Percentiles rank a stretch among this genome's conserved stretches.
Evolutionary conservation across 92 coral and sea anemone genomes (phyloP).

Genomic region (Zoanthus gigantus): DNA sequence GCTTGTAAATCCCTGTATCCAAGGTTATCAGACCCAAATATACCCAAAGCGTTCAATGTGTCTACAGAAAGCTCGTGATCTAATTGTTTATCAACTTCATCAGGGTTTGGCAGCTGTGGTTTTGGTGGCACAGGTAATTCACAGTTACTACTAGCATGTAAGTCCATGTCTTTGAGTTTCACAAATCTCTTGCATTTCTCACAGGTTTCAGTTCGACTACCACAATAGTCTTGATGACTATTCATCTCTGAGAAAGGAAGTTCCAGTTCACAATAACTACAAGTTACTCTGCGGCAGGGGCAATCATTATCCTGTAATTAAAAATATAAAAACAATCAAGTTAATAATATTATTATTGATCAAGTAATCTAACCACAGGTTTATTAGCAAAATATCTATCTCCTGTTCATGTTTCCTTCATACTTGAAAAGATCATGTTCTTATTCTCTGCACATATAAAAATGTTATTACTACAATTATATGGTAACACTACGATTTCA

Average conservation of each 20-base stretch:
- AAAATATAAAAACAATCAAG: background rate
- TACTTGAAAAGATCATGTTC: too few species aligned
- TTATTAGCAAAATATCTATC: too few species aligned
- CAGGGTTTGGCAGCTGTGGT: background rate
- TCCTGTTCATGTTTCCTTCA: too few species aligned
- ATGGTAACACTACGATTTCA: too few species aligned
- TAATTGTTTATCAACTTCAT: background rate
- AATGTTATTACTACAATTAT: too few species aligned
- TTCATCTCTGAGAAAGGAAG: constrained; percentile 79
- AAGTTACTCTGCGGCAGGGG: constrained; percentile 70
- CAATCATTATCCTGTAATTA: constrained; percentile 74
- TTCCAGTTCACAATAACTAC: constrained; percentile 86
- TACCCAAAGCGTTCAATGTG: constrained; percentile 45
- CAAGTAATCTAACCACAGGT: too few species aligned
- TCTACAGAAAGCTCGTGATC: constrained; percentile 29
- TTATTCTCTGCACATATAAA: too few species aligned
- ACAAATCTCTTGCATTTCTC: constrained; percentile 82
- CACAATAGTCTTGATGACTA: constrained; percentile 88
- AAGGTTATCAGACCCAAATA: constrained; percentile 14
- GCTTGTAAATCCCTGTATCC: constrained; percentile 22
- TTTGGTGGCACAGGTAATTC: constrained; percentile 60
- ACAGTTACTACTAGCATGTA: constrained; percentile 77
- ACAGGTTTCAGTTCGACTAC: constrained; percentile 92
- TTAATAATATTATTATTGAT: background rate
- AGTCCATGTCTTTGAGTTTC: constrained; percentile 77